phyloP scores from a whole-genome alignment of 2,797 vertebrate species.

The Masticophis lateralis region DNA sequence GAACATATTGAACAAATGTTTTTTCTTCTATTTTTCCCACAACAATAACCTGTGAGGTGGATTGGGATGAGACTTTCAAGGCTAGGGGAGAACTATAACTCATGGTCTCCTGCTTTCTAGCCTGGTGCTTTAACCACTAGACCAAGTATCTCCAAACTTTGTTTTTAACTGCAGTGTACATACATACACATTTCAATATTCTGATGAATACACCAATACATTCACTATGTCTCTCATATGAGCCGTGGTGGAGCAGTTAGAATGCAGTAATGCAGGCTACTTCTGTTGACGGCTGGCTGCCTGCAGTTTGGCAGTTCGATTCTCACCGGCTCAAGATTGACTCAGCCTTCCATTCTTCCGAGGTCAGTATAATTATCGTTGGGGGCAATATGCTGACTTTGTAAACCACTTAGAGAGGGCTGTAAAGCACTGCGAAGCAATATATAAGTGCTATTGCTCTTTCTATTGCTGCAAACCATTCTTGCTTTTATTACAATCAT shows the following conservation, averaged over 20 bases:
- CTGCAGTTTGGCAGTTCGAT: too few relatives aligned
- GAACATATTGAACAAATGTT: neutral
- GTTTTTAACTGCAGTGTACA: neutral
- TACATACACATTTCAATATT: neutral
- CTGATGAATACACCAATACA: neutral
- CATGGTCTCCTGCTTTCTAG: neutral
- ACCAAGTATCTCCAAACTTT: neutral
- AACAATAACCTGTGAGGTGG: neutral
- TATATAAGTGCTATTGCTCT: neutral
- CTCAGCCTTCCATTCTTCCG: too few relatives aligned
- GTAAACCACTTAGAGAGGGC: too few relatives aligned
- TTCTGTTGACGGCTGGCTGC: too few relatives aligned
- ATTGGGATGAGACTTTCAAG: neutral
- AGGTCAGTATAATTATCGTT: too few relatives aligned
- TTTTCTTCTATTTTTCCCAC: neutral
- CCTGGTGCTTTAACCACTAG: neutral
- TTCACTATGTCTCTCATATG: neutral
- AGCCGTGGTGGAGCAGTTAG: too few relatives aligned
- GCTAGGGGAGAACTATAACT: neutral
- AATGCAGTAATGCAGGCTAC: too few relatives aligned
- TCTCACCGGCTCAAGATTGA: too few relatives aligned
- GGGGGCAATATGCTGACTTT: too few relatives aligned
- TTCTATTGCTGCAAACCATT: neutral
- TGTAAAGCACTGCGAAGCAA: too few relatives aligned
- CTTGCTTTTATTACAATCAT: neutral